Percentiles rank a stretch among this genome's conserved stretches.
These are phyloP conservation scores for Crocuta crocuta DNA, from an alignment of 2,113 vertebrate genomes.

Conservation along the genomic window DNA sequence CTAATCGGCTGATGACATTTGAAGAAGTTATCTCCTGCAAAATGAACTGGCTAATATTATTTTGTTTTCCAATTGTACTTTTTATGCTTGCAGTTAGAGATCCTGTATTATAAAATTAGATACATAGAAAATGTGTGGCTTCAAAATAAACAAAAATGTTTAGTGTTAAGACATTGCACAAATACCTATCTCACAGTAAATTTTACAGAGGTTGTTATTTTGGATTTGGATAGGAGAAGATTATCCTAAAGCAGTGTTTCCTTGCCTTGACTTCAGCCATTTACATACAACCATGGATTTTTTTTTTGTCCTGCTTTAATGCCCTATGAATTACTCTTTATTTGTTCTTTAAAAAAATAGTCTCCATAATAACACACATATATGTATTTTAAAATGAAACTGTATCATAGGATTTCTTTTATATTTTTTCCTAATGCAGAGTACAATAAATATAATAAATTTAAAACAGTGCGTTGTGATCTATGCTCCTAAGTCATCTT, in stretches of 20 bases:
- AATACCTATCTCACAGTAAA: slow-evolving; percentile 9
- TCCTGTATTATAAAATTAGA: background rate
- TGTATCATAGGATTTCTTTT: background rate
- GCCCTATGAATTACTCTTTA: background rate
- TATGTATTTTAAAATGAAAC: slow-evolving; percentile 40
- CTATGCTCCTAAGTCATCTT: slow-evolving; percentile 1
- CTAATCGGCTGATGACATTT: background rate
- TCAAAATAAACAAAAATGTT: background rate
- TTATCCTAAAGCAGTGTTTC: background rate
- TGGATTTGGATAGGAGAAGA: background rate
- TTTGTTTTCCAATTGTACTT: slow-evolving; percentile 41
- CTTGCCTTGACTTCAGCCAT: background rate
- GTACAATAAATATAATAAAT: background rate
- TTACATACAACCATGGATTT: background rate
- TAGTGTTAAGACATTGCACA: background rate
- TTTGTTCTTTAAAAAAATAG: background rate
- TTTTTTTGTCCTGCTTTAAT: background rate
- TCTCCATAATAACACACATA: slow-evolving; percentile 1
- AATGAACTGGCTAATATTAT: slow-evolving; percentile 39
- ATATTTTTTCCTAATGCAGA: background rate
- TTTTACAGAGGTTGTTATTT: slow-evolving; percentile 20
- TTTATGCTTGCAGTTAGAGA: slow-evolving; percentile 11
- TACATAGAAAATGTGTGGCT: background rate
- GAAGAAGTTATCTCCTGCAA: slow-evolving; percentile 2
- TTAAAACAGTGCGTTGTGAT: background rate